Base-by-base conservation (phyloP, 2,113 vertebrate species). In the Pachyramphus minor region DNA sequence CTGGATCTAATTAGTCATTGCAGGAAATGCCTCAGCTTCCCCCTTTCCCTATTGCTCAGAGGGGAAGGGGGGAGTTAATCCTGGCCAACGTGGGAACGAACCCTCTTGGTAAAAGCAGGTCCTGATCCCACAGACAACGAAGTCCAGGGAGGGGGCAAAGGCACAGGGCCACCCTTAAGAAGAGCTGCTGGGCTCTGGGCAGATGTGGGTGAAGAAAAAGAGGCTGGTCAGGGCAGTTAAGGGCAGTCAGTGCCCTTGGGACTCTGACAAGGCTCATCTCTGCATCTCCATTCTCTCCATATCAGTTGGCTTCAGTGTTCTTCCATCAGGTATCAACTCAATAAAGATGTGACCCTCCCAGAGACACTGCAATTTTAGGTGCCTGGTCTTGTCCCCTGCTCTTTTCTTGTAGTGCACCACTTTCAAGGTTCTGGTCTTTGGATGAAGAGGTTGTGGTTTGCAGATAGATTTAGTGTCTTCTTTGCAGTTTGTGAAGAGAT, bases 81-180 rank as follows among this genome's bases (percentile, higher is more conserved):
- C 82, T 39, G n/a, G 41, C 58, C 39, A 50, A 88, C 2, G 5
- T 73, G 78, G 88, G 90, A 90, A 83, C 66, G 37, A 94, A 59
- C 11, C 25, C 39, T 45, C 50, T 8, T 39, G 82, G 82, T 42
- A 66, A 79, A 73, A 74, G 67, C 75, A 81, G 76, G 45, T 39
- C 78, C 74, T 37, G 55, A 72, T 76, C 49, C 66, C 74, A 7
- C 5, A 2, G 35, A 12, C 25, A 59, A 2, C 17, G 35, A 1
- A 24, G 11, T 4, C 28, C 37, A 35, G 5, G 3, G 5, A 31
- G 3, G 2, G 1, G 1, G 3, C 1, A 42, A 62, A 25, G 7
- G 20, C 8, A 4, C 30, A 21, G 12, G 15, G 8, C 33, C 14
- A 22, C 8, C 44, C 41, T 74, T 35, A 44, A 58, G 62, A 18